Conservation (phyloP, 35 echinoderm and acorn worm species). For the Hemicentrotus pulcherrimus region DNA sequence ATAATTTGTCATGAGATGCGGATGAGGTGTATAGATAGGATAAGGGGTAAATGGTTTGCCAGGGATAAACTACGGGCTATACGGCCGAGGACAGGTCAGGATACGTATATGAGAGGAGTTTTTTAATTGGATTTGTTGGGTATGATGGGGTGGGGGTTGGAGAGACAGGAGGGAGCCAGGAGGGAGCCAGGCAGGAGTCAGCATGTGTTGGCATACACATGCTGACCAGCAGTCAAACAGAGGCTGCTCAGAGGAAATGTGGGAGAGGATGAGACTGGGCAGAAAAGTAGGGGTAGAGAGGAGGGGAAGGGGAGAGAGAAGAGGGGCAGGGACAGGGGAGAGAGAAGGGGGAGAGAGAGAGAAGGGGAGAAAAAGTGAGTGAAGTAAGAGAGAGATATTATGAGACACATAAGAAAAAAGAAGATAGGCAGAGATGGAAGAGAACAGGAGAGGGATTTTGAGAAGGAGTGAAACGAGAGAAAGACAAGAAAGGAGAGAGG, state of each 20-base stretch:
- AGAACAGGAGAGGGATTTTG: background rate
- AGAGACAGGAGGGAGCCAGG: constrained; percentile 12
- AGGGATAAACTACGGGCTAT: background rate
- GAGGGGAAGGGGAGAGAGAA: background rate
- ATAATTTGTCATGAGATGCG: background rate
- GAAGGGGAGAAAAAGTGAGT: background rate
- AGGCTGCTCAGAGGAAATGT: background rate
- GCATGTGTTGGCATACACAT: constrained; percentile 31
- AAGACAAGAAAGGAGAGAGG: background rate
- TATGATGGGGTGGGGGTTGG: constrained; percentile 23
- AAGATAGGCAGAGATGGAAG: background rate
- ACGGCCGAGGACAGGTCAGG: background rate
- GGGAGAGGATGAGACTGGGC: background rate
- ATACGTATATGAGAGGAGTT: background rate
- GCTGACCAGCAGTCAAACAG: background rate
- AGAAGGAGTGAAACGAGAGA: background rate
- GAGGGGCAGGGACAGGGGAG: background rate
- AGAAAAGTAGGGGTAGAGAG: background rate
- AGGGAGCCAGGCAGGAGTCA: background rate
- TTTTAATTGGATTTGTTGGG: constrained; percentile 40
- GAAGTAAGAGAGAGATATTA: background rate
- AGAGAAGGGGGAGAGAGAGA: background rate
- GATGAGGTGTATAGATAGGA: background rate
- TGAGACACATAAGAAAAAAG: background rate
- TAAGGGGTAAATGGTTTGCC: background rate